Evolutionary conservation across 2,797 vertebrate species (phyloP), one percentile per base, ranked within the genome.

Genomic region (Triplophysa bombifrons): DNA sequence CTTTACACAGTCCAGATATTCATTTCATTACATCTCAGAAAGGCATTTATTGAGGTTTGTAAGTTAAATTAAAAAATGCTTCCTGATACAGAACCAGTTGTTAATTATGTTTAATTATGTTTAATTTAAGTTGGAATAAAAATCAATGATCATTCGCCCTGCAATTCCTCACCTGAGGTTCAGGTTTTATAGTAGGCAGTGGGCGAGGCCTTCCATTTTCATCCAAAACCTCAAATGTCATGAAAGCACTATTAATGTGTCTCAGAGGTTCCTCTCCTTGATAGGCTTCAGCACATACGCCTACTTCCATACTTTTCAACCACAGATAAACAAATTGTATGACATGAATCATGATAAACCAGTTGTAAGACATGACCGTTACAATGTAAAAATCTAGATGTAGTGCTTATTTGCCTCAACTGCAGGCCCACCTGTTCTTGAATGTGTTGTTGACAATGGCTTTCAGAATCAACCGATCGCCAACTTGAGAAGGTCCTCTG

Each of bases 161-260:
- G 5, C 4, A 1, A 44, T 41, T 41, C 3, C 93, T 94, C 82
- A 98, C 97, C 92, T 93, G 87, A 0, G 94, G 91, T 86, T 97
- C 95, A 0, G 96, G 96, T 86, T 87, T 91, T 86, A 99, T 92
- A 83, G 90, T 86, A 2, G 96, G 96, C 73, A 98, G 88, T 1
- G 75, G 86, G 82, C 90, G 72, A 25, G 93, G 94, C 74, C 86
- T 94, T 6, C 93, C 91, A 0, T 92, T 88, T n/a, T 88, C 76
- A 19, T 95, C 94, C 27, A 97, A 88, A 75, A 98, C 96, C 85
- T 96, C 93, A 3, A 96, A 99, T 65, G 89, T 98, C 96, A 99
- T 97, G 90, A 99, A 98, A 64, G 97, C 97, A 0, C 96, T 97
- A 91, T 99, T 99, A 84, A 99, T 96, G 89, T 99, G 97, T 34